Conservation (phyloP, 2,888 invertebrate genomes). For the Acanthosepion pharaonis region DNA sequence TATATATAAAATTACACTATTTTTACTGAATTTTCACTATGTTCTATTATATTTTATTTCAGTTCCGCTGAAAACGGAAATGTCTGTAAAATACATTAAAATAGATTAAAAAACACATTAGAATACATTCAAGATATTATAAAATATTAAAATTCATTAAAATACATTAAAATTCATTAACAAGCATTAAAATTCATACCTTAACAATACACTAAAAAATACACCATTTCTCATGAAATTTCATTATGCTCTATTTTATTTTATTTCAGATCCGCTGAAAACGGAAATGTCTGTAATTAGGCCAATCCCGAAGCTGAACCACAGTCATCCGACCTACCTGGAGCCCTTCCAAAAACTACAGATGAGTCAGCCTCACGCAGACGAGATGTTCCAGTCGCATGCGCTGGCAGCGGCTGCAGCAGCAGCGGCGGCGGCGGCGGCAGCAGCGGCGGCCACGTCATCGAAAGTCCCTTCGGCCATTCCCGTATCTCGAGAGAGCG, state of each 20-base stretch:
- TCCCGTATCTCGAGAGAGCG: constrained; percentile 41
- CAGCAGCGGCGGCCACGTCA: not conserved
- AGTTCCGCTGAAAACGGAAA: no score
- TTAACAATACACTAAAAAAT: no score
- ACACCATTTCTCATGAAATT: not conserved
- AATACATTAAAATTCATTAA: no score
- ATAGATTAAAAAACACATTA: no score
- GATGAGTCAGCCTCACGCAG: not conserved
- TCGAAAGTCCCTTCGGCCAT: not conserved
- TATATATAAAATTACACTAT: no score
- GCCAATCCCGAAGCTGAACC: constrained; percentile 40
- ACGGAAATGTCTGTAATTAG: constrained; percentile 37
- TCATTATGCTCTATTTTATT: not conserved
- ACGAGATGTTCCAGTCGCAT: not conserved
- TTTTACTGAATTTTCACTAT: no score
- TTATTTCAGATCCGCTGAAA: constrained; percentile 40
- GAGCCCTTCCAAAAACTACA: constrained; percentile 33
- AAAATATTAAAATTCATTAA: no score
- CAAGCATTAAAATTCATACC: no score
- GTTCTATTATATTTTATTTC: no score
- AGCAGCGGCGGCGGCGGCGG: not conserved
- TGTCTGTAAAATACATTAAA: no score
- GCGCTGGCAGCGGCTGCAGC: not conserved
- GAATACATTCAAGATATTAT: no score
- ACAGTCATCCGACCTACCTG: not conserved